Evolutionary conservation across 2,113 vertebrate genomes (phyloP).

Genomic region (Poicephalus gulielmi): DNA sequence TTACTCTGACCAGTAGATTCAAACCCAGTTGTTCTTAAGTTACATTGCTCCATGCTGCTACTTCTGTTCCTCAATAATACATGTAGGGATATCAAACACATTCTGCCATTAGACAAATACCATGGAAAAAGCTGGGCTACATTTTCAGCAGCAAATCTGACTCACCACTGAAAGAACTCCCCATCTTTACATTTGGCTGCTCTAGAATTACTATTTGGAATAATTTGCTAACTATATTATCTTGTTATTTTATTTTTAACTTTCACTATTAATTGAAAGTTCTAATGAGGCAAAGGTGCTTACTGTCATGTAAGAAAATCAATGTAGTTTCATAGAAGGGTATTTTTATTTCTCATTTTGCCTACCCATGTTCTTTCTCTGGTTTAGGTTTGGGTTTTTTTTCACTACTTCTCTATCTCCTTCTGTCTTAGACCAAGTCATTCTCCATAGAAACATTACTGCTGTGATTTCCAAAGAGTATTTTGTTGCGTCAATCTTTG

Average conservation of each 20-base stretch:
- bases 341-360: neutral
- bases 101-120: neutral
- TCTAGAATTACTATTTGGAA: neutral
- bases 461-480: neutral
- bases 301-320: neutral
- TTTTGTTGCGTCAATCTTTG: neutral
- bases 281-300: neutral
- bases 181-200: neutral
- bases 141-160: neutral
- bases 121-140: neutral
- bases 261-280: neutral
- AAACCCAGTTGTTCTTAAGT: neutral
- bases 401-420: neutral
- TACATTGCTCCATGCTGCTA: neutral
- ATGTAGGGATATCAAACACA: neutral
- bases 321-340: neutral
- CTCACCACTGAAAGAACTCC: neutral
- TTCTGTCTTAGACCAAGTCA: neutral
- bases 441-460: neutral
- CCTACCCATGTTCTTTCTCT: neutral
- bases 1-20: neutral
- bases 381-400: neutral
- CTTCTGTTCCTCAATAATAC: neutral
- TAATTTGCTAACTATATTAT: neutral
- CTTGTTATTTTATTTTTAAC: neutral